Evolutionary conservation across 1,140 invertebrate genomes (phyloP), one percentile per base, ranked within the genome.

Genomic region (Drosophila parabipectinata): DNA sequence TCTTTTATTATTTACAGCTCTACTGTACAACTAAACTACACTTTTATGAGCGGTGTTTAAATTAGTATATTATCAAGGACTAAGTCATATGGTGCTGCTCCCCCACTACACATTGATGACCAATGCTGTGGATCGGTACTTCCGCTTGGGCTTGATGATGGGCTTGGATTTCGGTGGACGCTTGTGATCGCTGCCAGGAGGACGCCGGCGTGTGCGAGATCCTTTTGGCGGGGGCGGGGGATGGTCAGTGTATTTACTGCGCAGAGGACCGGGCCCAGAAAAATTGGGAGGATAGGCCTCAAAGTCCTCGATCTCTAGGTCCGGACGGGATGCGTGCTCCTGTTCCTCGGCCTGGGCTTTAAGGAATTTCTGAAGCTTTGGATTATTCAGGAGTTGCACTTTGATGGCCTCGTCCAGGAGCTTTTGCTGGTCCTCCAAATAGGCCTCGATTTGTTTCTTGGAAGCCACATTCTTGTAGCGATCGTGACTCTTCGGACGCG

Each of bases 361-460:
- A 6, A 91, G 37, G 48, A 77, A 91, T 60, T 92, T 89, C 28
- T 91, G 69, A 15, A 91, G 72, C 56, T 92, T 91, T 12, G 90
- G 85, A 55, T 85, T 85, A 39, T 79, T 91, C 0, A 88, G 48
- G 37, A 92, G 51, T 55, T 92, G 84, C 18, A 83, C 47, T 32
- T 92, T 89, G 10, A 92, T 79, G 26, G 83, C 82, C 15, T 91
- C 87, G 32, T 91, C 91, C 1, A 90, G 72, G 6, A 91, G 63
- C 51, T 90, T 90, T 18, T 88, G 85, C 26, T 90, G 89, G 55
- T 92, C 91, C 54, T 91, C 91, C 1, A 91, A 34, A 47, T 79
- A 92, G 0, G 82, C 79, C 44, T 90, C 79, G 14, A 92, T 90
- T 53, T 92, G 91, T 48, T 92, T 91, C 34, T 91, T 87, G 21